Evolutionary conservation across 2,113 vertebrate genomes (phyloP), one percentile per base, ranked within the genome.

Genomic region (Centrocercus urophasianus): DNA sequence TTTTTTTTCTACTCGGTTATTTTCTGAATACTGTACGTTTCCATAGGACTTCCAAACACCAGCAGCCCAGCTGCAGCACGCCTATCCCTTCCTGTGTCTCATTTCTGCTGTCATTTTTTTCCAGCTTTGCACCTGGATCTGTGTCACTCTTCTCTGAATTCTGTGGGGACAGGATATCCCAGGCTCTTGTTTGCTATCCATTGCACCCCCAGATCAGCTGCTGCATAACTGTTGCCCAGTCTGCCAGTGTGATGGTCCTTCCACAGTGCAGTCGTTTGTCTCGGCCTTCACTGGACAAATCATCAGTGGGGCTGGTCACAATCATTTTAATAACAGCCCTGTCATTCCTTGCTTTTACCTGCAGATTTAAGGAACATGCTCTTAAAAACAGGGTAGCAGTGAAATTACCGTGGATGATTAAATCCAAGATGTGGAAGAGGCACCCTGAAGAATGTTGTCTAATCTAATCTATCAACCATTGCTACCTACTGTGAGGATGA

Each of bases 111-210:
- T 52, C 48, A 71, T 28, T 18, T 52, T 52, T 30, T 34, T 52
- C 48, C 22, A 69, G 27, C 59, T 22, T 72, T 60, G 22, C 59
- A 34, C 59, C 63, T 75, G 57, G 28, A 3, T 73, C 69, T 88
- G 8, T 0, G 0, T 12, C 1, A 0, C 18, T 50, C 45, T 88
- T 34, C 3, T 52, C 69, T 56, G 25, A 50, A 11, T 36, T 84
- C 30, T 77, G 56, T 76, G 48, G 32, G 48, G 67, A n/a, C 42
- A 20, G 1, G 1, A 10, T 20, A 8, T 61, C 63, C n/a, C 36
- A 43, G 42, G 70, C 28, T 88, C 30, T 19, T 30, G 22, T 52
- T 88, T 88, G 75, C 56, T 45, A 42, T 56, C 17, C 19, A 21
- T 34, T 70, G 43, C 4, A 64, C 25, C 11, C n/a, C 8, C 20